Evolutionary conservation across 2,888 invertebrate genomes (phyloP).

Genomic region (Anodontia alba): DNA sequence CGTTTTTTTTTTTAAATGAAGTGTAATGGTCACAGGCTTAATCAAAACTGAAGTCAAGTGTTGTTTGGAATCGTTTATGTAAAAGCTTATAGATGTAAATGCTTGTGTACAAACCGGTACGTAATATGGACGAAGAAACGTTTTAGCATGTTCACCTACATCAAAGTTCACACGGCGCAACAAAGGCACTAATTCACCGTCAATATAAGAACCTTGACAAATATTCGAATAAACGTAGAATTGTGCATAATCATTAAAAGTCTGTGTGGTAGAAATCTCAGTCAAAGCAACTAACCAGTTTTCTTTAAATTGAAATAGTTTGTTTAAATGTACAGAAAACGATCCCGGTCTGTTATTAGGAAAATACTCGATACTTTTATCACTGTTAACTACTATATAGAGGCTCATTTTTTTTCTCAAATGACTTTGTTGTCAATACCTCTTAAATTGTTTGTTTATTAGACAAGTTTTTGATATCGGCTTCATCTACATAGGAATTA

Average conservation of each 20-base stretch:
- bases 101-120: slow-evolving; percentile 21
- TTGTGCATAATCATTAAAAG: neutral
- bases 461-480: neutral
- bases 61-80: slow-evolving; percentile 30
- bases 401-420: neutral
- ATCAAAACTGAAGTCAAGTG: slow-evolving; percentile 20
- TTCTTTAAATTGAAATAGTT: neutral
- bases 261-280: neutral
- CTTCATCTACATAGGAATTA: slow-evolving; percentile 21
- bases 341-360: neutral
- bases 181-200: slow-evolving; percentile 23
- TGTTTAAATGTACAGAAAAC: neutral
- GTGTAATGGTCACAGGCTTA: slow-evolving; percentile 24
- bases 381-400: neutral
- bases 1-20: slow-evolving; percentile 32
- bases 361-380: neutral
- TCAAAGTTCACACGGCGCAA: slow-evolving; percentile 23
- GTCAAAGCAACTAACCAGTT: neutral
- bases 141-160: neutral
- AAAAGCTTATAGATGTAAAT: slow-evolving; percentile 25
- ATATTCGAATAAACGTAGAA: slow-evolving; percentile 32
- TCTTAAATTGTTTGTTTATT: neutral
- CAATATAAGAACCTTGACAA: slow-evolving; percentile 24
- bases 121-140: slow-evolving; percentile 21
- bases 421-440: neutral